Evolutionary conservation across 2,888 invertebrate species (phyloP).

Genomic region (Amphipyra tragopoginis): DNA sequence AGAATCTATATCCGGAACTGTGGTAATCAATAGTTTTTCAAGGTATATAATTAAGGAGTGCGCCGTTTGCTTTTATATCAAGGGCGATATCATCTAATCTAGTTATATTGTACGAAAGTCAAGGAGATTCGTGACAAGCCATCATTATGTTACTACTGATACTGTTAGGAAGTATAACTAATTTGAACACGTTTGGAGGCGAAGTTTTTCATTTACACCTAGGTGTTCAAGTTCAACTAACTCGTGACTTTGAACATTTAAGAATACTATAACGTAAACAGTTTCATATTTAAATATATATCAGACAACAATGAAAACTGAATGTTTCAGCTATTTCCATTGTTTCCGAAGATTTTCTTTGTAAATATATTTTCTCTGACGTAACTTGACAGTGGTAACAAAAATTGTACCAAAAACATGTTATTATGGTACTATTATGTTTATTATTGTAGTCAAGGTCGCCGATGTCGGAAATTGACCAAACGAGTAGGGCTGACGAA

Average conservation of each 20-base stretch:
- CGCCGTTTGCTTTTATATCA: constrained; percentile 56
- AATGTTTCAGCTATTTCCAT: constrained; percentile 8
- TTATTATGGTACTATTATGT: constrained; percentile 13
- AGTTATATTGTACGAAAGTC: constrained; percentile 54
- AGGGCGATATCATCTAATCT: constrained; percentile 64
- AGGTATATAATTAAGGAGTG: constrained; percentile 64
- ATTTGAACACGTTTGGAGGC: constrained; percentile 38
- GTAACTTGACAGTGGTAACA: constrained; percentile 1
- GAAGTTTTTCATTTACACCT: constrained; percentile 41
- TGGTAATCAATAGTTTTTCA: constrained; percentile 73
- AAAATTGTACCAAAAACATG: constrained; percentile 7
- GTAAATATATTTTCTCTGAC: not conserved
- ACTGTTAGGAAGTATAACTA: constrained; percentile 55
- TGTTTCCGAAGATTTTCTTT: constrained; percentile 7
- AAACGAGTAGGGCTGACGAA: constrained; percentile 4
- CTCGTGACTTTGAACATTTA: constrained; percentile 13
- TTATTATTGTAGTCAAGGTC: constrained; percentile 32
- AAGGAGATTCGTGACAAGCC: constrained; percentile 68
- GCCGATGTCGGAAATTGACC: constrained; percentile 16
- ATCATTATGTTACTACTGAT: constrained; percentile 63
- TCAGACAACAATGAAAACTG: constrained; percentile 12
- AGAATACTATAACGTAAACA: constrained; percentile 10
- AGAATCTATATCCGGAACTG: constrained; percentile 66
- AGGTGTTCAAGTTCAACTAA: constrained; percentile 33
- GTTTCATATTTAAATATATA: constrained; percentile 16